Evolutionary conservation across 2,888 invertebrate genomes (phyloP).

Genomic region (Sinopyrophorus schimmeli): DNA sequence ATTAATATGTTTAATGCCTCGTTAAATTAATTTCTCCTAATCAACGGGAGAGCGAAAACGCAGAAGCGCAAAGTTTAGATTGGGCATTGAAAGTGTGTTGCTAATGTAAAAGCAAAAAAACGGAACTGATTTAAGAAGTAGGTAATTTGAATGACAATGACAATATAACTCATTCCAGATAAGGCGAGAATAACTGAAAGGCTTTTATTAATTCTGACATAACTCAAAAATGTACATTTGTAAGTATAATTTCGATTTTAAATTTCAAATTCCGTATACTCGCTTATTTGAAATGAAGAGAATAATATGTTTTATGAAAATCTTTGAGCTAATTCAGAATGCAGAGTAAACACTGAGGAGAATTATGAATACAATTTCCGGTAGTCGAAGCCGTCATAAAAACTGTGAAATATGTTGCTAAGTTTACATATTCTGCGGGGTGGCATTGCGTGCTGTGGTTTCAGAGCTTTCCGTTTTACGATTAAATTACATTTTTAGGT

Average conservation of each 20-base stretch:
- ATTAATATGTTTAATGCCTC: conserved; percentile 36
- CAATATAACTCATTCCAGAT: conserved; percentile 32
- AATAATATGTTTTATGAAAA: conserved; percentile 33
- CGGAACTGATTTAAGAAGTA: conserved; percentile 17
- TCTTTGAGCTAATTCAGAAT: conserved; percentile 27
- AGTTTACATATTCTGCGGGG: conserved; percentile 27
- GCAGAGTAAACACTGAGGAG: conserved; percentile 30
- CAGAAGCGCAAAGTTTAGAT: conserved; percentile 8
- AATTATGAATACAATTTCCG: conserved; percentile 38
- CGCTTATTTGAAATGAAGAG: conserved; percentile 30
- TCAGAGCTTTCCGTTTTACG: conserved; percentile 31
- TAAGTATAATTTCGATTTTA: conserved; percentile 35
- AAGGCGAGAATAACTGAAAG: conserved; percentile 32
- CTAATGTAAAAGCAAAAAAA: conserved; percentile 24
- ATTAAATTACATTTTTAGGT: conserved; percentile 21
- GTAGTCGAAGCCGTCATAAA: conserved; percentile 32
- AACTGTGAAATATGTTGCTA: conserved; percentile 27
- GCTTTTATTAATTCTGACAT: conserved; percentile 35
- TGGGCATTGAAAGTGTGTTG: neutral
- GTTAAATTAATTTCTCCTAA: conserved; percentile 36
- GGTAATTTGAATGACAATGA: conserved; percentile 33
- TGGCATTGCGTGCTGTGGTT: conserved; percentile 32
- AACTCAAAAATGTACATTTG: conserved; percentile 38
- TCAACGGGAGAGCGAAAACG: conserved; percentile 15
- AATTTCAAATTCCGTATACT: conserved; percentile 34